Evolutionary conservation across 1,140 invertebrate genomes (phyloP).

Genomic region (Drosophila sturtevanti): DNA sequence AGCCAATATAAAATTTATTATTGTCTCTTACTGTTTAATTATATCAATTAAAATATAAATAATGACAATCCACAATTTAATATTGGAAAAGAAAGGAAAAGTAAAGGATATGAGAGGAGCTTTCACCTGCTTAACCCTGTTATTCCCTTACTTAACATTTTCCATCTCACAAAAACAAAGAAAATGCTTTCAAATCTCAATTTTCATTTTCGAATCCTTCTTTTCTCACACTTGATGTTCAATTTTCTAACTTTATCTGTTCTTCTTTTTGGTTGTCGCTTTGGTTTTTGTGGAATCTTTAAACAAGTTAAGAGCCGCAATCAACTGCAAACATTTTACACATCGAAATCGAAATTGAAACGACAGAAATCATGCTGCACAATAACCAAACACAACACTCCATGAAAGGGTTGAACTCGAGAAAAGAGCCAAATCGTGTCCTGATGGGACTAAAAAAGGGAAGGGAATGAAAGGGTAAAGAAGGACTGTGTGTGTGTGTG

Average conservation of each 20-base stretch:
- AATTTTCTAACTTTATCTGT: background rate
- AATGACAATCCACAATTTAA: too few relatives aligned
- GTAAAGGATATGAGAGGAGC: too few relatives aligned
- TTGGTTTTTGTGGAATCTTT: constrained; percentile 51
- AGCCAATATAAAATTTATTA: too few relatives aligned
- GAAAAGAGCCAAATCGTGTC: background rate
- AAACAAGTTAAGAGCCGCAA: constrained; percentile 73
- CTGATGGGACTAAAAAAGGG: background rate
- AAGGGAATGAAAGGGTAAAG: background rate
- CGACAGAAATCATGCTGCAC: constrained; percentile 44
- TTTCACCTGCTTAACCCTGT: too few relatives aligned
- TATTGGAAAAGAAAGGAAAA: too few relatives aligned
- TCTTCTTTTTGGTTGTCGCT: background rate
- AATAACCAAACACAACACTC: constrained; percentile 21
- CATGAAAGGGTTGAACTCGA: constrained; percentile 50
- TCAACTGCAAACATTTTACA: constrained; percentile 71
- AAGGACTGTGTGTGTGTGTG: background rate
- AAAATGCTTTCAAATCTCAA: background rate
- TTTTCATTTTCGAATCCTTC: background rate
- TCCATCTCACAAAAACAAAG: too few relatives aligned
- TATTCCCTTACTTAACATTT: too few relatives aligned
- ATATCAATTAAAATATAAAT: too few relatives aligned
- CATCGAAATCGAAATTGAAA: constrained; percentile 47
- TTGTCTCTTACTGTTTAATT: too few relatives aligned
- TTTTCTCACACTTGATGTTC: background rate